Conservation (phyloP, 1,140 invertebrate species). For the Sinella curviseta region DNA sequence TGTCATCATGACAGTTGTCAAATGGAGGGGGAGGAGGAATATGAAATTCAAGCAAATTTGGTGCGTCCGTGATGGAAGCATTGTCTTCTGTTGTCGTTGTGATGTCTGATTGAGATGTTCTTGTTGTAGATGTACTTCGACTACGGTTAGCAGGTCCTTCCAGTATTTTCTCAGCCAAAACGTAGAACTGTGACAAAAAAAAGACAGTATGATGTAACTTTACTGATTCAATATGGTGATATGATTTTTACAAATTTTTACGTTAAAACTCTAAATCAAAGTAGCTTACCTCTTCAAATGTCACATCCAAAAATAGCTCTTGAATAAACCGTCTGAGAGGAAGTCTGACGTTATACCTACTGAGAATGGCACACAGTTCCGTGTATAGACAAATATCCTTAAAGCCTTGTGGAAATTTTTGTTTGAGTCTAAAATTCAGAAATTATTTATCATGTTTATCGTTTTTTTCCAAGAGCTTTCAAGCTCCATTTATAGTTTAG, state of each 20-base stretch:
- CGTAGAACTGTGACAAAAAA: not conserved
- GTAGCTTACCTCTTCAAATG: conserved; percentile 63
- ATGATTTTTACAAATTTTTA: too few relatives aligned
- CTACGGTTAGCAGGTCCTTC: not conserved
- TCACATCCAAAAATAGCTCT: conserved; percentile 87
- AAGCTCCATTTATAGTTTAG: too few relatives aligned
- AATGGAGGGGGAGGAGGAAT: not conserved
- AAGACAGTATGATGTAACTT: not conserved
- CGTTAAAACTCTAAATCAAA: not conserved
- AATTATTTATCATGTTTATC: too few relatives aligned
- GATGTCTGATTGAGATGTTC: conserved; percentile 6
- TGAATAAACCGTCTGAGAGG: conserved; percentile 84
- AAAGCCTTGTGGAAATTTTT: conserved; percentile 78
- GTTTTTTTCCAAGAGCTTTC: too few relatives aligned
- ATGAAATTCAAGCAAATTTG: not conserved
- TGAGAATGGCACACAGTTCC: conserved; percentile 79
- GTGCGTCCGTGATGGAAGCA: not conserved
- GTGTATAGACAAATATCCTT: conserved; percentile 90
- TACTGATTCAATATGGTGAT: too few relatives aligned
- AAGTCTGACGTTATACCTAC: conserved; percentile 77
- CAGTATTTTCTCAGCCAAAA: not conserved
- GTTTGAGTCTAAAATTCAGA: conserved; percentile 75
- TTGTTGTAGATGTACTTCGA: not conserved
- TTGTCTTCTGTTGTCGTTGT: not conserved
- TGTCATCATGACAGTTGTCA: not conserved